Evolutionary conservation across 2,797 vertebrate species (phyloP).

Genomic region (Sebastes umbrosus): DNA sequence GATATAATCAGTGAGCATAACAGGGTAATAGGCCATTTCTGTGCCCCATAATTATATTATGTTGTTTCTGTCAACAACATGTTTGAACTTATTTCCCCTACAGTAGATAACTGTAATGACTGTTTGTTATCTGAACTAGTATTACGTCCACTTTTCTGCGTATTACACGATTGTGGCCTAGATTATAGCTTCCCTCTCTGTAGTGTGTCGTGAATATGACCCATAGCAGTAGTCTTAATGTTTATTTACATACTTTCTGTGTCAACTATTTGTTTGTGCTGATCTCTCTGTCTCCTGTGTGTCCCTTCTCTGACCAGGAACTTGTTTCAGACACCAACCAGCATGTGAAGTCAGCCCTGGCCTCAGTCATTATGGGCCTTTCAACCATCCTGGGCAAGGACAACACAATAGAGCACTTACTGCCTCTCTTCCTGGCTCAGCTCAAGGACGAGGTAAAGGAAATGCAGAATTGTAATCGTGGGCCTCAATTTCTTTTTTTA

Average conservation of each 20-base stretch:
- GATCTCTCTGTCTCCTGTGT: conserved; percentile 37
- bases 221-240: not conserved
- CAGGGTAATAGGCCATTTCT: not conserved
- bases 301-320: conserved; percentile 71
- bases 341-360: conserved; percentile 90
- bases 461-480: conserved; percentile 10
- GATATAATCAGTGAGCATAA: not conserved
- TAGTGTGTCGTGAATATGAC: conserved; percentile 21
- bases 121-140: not conserved
- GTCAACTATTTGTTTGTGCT: conserved; percentile 37
- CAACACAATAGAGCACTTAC: conserved; percentile 89
- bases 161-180: not conserved
- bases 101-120: conserved; percentile 5
- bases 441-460: conserved; percentile 88
- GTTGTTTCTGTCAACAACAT: conserved; percentile 6
- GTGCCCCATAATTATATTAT: not conserved
- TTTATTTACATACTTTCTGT: conserved; percentile 17
- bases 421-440: conserved; percentile 89
- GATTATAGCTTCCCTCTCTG: conserved; percentile 3
- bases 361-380: conserved; percentile 90
- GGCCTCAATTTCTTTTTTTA: not conserved
- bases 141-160: conserved; percentile 22
- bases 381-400: conserved; percentile 91
- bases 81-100: not conserved
- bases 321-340: conserved; percentile 90